Evolutionary conservation across 2,888 invertebrate genomes (phyloP).

Genomic region (Cetonia aurata): DNA sequence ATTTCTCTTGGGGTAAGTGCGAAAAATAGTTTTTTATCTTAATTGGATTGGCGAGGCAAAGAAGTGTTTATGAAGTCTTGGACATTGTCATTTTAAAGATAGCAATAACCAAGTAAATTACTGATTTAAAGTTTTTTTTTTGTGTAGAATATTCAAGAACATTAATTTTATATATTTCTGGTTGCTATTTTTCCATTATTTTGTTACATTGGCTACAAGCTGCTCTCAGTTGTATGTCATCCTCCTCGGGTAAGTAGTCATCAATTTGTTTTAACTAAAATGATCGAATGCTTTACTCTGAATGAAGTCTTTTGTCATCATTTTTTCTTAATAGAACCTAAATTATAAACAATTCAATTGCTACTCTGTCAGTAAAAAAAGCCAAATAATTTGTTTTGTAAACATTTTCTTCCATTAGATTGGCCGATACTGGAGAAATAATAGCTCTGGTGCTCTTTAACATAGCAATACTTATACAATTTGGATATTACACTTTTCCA

Average conservation of each 20-base stretch:
- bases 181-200: constrained; percentile 31
- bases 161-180: constrained; percentile 19
- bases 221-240: constrained; percentile 24
- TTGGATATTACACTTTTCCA: constrained; percentile 12
- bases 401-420: neutral
- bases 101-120: too few relatives aligned
- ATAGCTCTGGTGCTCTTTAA: neutral
- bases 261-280: neutral
- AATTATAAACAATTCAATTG: too few relatives aligned
- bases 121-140: too few relatives aligned
- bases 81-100: neutral
- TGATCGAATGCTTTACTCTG: neutral
- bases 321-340: too few relatives aligned
- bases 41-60: neutral
- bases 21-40: neutral
- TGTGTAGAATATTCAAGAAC: constrained; percentile 16
- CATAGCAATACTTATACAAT: neutral
- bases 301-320: neutral
- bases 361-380: too few relatives aligned
- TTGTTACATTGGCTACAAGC: constrained; percentile 20
- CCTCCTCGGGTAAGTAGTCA: constrained; percentile 12
- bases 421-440: neutral
- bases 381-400: too few relatives aligned
- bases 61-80: neutral
- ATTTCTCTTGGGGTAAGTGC: constrained; percentile 24